Evolutionary conservation across 2,113 vertebrate genomes (phyloP).

Genomic region (Pollimyrus isidori): DNA sequence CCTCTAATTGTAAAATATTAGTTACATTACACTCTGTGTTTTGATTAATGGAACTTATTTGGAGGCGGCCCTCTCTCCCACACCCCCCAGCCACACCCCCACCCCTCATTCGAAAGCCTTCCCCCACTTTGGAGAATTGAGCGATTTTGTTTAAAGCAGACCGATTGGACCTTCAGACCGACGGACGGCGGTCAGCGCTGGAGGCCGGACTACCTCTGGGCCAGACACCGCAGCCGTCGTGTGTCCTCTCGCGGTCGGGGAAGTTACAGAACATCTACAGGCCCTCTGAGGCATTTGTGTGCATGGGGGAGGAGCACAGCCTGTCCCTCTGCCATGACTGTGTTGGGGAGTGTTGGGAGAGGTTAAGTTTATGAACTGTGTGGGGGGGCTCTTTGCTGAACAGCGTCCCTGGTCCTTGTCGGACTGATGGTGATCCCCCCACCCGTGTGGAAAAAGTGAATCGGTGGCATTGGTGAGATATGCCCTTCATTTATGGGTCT

Average conservation of each 20-base stretch:
- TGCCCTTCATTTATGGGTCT: too few species aligned
- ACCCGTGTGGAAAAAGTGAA: too few species aligned
- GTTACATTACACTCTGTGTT: constrained; percentile 99
- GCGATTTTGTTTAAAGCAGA: too few species aligned
- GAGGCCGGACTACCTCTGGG: constrained; percentile 32
- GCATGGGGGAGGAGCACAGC: too few species aligned
- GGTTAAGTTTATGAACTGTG: too few species aligned
- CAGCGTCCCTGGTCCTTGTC: too few species aligned
- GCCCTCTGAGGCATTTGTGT: neutral
- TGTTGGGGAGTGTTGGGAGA: too few species aligned
- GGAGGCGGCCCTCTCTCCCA: constrained; percentile 76
- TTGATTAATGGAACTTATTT: constrained; percentile 99
- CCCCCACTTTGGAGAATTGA: constrained; percentile 89
- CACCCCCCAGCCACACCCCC: too few species aligned
- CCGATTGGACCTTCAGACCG: constrained; percentile 74
- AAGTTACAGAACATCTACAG: neutral
- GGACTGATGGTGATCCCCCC: too few species aligned
- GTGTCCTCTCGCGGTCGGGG: neutral
- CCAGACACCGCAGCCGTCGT: neutral
- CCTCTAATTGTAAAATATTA: constrained; percentile 99
- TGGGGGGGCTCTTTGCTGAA: too few species aligned
- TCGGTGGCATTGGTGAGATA: too few species aligned
- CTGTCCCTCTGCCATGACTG: too few species aligned
- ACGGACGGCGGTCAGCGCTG: constrained; percentile 49
- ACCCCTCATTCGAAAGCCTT: constrained; percentile 73